These are phyloP conservation scores for Porites divaricata DNA, from an alignment of 92 coral and sea anemone species.

Conservation along the genomic window DNA sequence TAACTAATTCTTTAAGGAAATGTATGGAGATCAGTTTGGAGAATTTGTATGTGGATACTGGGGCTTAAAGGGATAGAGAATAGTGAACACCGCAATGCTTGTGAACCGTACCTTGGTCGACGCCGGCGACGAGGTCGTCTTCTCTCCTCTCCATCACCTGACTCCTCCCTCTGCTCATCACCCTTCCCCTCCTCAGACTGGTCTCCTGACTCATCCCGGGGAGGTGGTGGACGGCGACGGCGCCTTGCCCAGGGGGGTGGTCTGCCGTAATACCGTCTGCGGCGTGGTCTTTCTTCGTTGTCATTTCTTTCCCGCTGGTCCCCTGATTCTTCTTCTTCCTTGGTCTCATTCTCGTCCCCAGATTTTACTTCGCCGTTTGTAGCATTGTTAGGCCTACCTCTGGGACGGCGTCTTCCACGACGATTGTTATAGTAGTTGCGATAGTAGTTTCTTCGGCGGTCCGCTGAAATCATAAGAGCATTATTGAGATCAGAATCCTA, in stretches of 20 bases:
- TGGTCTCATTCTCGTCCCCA: conserved; percentile 74
- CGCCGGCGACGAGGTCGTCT: conserved; percentile 69
- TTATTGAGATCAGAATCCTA: background rate
- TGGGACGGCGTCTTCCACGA: conserved; percentile 90
- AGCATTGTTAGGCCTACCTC: conserved; percentile 81
- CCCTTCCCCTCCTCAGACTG: conserved; percentile 74
- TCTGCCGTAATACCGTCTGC: conserved; percentile 62
- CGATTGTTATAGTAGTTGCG: conserved; percentile 74
- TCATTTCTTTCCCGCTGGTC: conserved; percentile 54
- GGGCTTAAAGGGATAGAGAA: too few relatives aligned
- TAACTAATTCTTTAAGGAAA: too few relatives aligned
- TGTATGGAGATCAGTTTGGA: too few relatives aligned
- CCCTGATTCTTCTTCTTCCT: conserved; percentile 56
- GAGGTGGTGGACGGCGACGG: conserved; percentile 80
- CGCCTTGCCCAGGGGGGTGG: conserved; percentile 81
- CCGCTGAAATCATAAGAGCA: conserved; percentile 57
- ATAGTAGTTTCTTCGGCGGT: conserved; percentile 74
- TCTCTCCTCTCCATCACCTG: conserved; percentile 66
- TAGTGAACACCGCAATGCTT: too few relatives aligned
- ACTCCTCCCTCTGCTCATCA: conserved; percentile 64
- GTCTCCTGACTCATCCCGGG: conserved; percentile 74
- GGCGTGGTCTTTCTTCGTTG: conserved; percentile 78
- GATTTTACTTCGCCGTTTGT: conserved; percentile 82
- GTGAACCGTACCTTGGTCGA: conserved; percentile 43
- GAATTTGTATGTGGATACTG: too few relatives aligned